phyloP scores from a whole-genome alignment of 1,140 invertebrate genomes.

The Zaprionus lachaisei region DNA sequence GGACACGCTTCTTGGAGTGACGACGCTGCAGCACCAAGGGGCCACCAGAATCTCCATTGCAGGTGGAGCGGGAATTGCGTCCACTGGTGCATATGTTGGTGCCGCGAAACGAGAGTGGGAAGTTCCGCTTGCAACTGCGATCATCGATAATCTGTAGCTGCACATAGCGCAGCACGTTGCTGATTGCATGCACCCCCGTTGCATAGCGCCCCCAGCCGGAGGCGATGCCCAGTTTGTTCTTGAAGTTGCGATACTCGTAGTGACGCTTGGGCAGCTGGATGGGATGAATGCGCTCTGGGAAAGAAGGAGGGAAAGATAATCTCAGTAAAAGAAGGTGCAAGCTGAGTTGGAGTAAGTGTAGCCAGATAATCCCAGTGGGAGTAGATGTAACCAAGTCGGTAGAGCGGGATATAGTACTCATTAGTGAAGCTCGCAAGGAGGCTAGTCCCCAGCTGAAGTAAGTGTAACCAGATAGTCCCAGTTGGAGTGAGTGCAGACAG shows the following conservation, averaged over 20 bases:
- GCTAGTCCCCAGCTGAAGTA: no score
- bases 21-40: slow-evolving; percentile 83
- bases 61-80: slow-evolving; percentile 76
- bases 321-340: background rate
- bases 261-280: slow-evolving; percentile 84
- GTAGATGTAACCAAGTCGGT: no score
- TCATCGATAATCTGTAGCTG: slow-evolving; percentile 86
- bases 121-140: slow-evolving; percentile 86
- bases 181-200: slow-evolving; percentile 83
- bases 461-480: no score
- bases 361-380: no score
- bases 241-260: slow-evolving; percentile 82
- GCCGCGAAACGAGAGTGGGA: slow-evolving; percentile 85
- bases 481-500: no score
- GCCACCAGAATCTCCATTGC: slow-evolving; percentile 85
- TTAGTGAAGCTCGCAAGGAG: no score
- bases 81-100: slow-evolving; percentile 85
- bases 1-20: slow-evolving; percentile 71
- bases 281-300: slow-evolving; percentile 85
- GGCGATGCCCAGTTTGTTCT: slow-evolving; percentile 81
- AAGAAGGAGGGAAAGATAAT: background rate
- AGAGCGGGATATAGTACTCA: no score
- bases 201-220: slow-evolving; percentile 85
- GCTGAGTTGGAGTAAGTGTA: no score
- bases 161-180: slow-evolving; percentile 82